Base-by-base conservation (phyloP, 2,113 vertebrate species). In the Gobiocypris rarus region DNA sequence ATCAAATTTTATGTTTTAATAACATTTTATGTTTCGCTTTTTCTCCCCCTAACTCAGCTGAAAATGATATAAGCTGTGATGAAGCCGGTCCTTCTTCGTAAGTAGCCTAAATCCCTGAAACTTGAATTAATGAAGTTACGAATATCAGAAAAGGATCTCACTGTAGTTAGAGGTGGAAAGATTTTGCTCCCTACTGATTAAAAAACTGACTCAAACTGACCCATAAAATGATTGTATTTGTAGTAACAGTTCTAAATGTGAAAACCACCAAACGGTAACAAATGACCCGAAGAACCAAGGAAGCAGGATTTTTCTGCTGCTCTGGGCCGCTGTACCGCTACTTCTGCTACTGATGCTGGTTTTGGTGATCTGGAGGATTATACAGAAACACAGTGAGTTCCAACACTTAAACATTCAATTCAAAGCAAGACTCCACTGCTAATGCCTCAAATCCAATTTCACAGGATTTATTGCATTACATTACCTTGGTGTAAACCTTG, bases 311-410 rank as follows among this genome's bases (percentile, higher is more conserved):
- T 15, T 69, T 1, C 38, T 71, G 2, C 58, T 86, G 2, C 41
- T 85, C 52, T 59, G 17, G 10, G 71, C 82, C 4, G 9, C 50
- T 34, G 75, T 75, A 0, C 34, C 82, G 3, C 73, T 86, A 22
- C 52, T 86, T 26, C 54, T 88, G 52, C 79, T 86, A 2, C 2
- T 58, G 6, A 10, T 79, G 76, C 2, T 81, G 54, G 83, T 28
- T 43, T 50, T 61, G 19, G 24, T 76, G 4, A 69, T 79, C 82
- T 85, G 87, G 85, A 83, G 75, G 75, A 34, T 45, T 67, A 31
- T 43, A 54, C 28, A 48, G 58, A 61, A 81, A 54, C 69, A 67
- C 8, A 67, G 73, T 43, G 19, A 52, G 58, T 86, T 70, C 24
- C 9, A 52, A 82, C 15, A 28, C 26, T 22, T 80, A 6, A 38